Conservation (phyloP, 2,888 invertebrate genomes). For the Andrena praecox region DNA sequence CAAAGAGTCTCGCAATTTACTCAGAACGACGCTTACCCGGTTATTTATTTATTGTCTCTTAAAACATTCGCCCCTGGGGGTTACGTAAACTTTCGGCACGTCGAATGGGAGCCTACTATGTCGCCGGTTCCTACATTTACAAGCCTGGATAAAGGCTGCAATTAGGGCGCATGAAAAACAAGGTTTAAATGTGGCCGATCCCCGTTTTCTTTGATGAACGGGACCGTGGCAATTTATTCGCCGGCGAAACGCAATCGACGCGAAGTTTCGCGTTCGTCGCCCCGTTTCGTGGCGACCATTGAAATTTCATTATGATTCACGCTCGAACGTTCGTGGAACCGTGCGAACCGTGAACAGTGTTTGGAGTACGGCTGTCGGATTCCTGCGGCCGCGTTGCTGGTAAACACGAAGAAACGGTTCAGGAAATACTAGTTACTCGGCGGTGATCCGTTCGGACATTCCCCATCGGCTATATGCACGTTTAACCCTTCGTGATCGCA, state of each 20-base stretch:
- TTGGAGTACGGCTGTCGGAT: background rate
- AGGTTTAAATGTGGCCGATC: background rate
- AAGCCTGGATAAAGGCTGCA: background rate
- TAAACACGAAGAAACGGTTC: constrained; percentile 1
- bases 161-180: constrained; percentile 15
- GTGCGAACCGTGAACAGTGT: background rate
- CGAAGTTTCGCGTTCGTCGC: constrained; percentile 1
- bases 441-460: background rate
- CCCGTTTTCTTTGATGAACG: background rate
- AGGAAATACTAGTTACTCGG: background rate
- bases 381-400: background rate
- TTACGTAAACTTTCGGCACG: background rate
- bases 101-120: background rate
- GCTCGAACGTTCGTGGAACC: constrained; percentile 1
- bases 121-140: background rate
- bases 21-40: background rate
- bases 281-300: background rate
- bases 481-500: background rate
- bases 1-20: background rate
- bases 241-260: background rate
- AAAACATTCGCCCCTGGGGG: background rate
- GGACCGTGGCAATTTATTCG: constrained; percentile 9
- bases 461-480: background rate
- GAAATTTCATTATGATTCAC: constrained; percentile 35
- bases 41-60: background rate